Base-by-base conservation (phyloP, 2,888 invertebrate species). In the Scrobipalpa atriplicella region DNA sequence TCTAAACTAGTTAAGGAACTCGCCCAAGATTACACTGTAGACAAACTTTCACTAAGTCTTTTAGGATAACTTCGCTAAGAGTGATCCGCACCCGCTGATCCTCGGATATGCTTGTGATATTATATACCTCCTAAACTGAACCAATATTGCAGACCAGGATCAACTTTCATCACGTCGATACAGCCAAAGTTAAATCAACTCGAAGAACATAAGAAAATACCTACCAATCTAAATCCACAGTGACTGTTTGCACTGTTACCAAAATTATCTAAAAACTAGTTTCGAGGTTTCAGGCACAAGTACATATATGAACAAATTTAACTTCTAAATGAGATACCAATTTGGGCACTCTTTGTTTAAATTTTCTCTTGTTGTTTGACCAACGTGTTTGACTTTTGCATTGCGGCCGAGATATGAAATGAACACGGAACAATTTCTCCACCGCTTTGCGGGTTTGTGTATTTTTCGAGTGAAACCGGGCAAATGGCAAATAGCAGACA, bases 1-100 rank as follows among this genome's bases (percentile, higher is more conserved):
- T 66, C 69, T 61, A 69, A 70, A 71, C 69, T 71, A 71, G 68
- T 72, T 72, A 64, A 64, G 66, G 51, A 67, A 66, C 68, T 68
- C 67, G 51, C 19, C 21, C 47, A 36, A 69, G 69, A 71, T 72
- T 69, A 71, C 66, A 29, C 64, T 51, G 70, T 66, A 63, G 66
- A 66, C 36, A 62, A 71, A 69, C 64, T 69, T 68, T 68, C 68
- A 62, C 66, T 67, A 68, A 66, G 66, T 67, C 65, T 67, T 66
- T 67, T 64, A 66, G 65, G 63, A 69, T 56, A 68, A 66, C 63
- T 68, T 63, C 47, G 41, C 43, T 65, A 58, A 38, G 60, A 36
- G 43, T 67, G 67, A 58, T 58, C 43, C 51, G 38, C 47, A 60
- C 58, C 58, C 60, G 51, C 54, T 67, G 38, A 29, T 56, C 41